Evolutionary conservation across 53 echinoderm and acorn worm genomes (phyloP).

Genomic region (Pentamera pediparva): DNA sequence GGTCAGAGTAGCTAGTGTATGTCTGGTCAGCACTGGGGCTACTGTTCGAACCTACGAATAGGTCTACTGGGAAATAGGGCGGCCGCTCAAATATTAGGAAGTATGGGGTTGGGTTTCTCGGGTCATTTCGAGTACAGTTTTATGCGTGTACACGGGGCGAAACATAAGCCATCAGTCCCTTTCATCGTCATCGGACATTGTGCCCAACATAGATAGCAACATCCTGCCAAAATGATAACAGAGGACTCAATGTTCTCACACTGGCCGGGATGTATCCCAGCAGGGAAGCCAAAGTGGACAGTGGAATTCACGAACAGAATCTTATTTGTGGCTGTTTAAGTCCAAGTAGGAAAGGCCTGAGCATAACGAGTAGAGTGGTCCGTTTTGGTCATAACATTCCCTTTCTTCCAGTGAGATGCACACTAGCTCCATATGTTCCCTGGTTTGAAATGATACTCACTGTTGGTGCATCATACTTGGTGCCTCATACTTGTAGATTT

Average conservation of each 20-base stretch:
- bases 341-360: conserved; percentile 20
- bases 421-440: conserved; percentile 38
- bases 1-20: background rate
- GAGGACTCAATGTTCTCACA: conserved; percentile 32
- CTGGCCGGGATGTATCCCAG: conserved; percentile 29
- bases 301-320: conserved; percentile 27
- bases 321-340: conserved; percentile 30
- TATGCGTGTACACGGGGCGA: conserved; percentile 18
- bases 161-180: conserved; percentile 25
- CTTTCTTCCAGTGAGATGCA: conserved; percentile 41
- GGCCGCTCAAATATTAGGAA: conserved; percentile 18
- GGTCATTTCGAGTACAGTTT: conserved; percentile 6
- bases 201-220: conserved; percentile 19
- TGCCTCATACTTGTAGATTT: conserved; percentile 10
- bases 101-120: background rate
- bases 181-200: background rate
- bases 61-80: background rate
- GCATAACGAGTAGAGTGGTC: conserved; percentile 29
- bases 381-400: conserved; percentile 30
- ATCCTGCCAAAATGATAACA: conserved; percentile 24
- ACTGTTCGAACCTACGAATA: conserved; percentile 1
- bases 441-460: conserved; percentile 43
- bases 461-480: too few relatives aligned
- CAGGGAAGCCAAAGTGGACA: conserved; percentile 36
- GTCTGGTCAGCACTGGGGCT: background rate